phyloP scores from a whole-genome alignment of 2,113 vertebrate genomes.

The Amblyopsis rosae region DNA sequence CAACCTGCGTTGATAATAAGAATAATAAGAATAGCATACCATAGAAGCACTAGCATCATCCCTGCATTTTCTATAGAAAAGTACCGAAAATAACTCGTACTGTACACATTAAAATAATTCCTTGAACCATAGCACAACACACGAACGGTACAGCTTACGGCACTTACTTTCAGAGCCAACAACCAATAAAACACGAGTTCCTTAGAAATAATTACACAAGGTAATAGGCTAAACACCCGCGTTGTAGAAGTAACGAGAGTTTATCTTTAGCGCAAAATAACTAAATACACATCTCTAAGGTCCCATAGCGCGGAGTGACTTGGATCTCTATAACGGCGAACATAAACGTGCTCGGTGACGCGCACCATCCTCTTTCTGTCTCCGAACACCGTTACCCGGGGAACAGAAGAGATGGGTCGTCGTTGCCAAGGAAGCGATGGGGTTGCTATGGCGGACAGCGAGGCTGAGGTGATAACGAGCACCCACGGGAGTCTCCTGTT shows the following conservation, averaged over 20 bases:
- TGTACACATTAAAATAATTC: too few species aligned
- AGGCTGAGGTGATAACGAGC: slow-evolving; percentile 50
- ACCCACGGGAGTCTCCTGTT: slow-evolving; percentile 41
- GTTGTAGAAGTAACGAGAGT: not conserved
- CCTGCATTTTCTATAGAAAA: too few species aligned
- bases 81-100: too few species aligned
- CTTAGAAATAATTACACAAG: slow-evolving; percentile 7
- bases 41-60: too few species aligned
- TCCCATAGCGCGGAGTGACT: too few species aligned
- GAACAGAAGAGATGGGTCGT: slow-evolving; percentile 47
- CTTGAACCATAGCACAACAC: not conserved
- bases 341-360: not conserved
- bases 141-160: not conserved
- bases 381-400: slow-evolving; percentile 56
- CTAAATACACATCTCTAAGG: too few species aligned
- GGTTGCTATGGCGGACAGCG: slow-evolving; percentile 64
- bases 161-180: slow-evolving; percentile 42
- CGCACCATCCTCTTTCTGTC: slow-evolving; percentile 24
- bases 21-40: too few species aligned
- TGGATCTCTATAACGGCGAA: too few species aligned
- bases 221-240: too few species aligned
- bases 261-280: too few species aligned
- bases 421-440: slow-evolving; percentile 75
- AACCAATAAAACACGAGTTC: not conserved
- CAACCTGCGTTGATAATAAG: too few species aligned